These are phyloP conservation scores for Cydia pomonella DNA, from an alignment of 1,140 invertebrate species.

Conservation along the genomic window DNA sequence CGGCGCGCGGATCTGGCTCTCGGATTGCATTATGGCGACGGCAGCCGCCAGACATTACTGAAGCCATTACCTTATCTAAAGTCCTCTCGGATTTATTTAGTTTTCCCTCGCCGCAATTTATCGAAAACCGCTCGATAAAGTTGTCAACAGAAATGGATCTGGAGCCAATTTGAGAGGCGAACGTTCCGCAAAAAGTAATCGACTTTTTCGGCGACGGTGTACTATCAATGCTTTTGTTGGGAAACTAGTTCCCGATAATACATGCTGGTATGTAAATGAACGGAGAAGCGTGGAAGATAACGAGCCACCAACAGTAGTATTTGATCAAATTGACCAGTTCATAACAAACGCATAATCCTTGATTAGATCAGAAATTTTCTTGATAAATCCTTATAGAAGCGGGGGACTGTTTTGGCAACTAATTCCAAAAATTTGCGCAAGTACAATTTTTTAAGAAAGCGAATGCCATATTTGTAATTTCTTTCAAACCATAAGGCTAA, in stretches of 20 bases:
- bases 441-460: too few relatives aligned
- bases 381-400: too few relatives aligned
- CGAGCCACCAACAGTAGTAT: too few relatives aligned
- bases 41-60: conserved; percentile 74
- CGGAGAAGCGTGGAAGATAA: neutral
- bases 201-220: conserved; percentile 54
- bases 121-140: conserved; percentile 79
- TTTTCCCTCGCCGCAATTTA: conserved; percentile 79
- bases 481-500: too few relatives aligned
- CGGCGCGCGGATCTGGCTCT: conserved; percentile 59
- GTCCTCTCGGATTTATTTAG: conserved; percentile 79
- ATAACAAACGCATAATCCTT: too few relatives aligned
- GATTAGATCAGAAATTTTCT: too few relatives aligned
- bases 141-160: conserved; percentile 79
- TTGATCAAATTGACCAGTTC: too few relatives aligned
- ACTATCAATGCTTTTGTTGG: conserved; percentile 31
- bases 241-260: neutral
- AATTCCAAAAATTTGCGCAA: too few relatives aligned
- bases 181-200: conserved; percentile 64
- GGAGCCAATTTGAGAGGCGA: conserved; percentile 62
- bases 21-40: conserved; percentile 74
- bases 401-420: too few relatives aligned
- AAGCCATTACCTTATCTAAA: conserved; percentile 80
- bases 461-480: too few relatives aligned
- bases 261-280: neutral